Base-by-base conservation (phyloP, 2,888 invertebrate genomes). In the Pachycephus smyrnensis region DNA sequence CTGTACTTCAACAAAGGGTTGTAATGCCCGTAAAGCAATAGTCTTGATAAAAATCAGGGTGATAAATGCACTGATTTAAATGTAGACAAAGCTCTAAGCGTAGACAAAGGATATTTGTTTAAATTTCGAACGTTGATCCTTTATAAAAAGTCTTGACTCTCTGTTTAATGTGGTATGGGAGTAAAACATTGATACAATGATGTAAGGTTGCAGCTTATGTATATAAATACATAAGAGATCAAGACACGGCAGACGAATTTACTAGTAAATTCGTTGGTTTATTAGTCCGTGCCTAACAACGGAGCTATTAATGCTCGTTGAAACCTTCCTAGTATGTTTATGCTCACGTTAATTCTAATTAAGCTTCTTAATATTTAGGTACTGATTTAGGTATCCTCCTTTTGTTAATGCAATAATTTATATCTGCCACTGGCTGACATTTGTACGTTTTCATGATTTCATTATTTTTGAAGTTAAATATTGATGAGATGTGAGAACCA, bases 1-100 rank as follows among this genome's bases (percentile, higher is more conserved):
- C 95, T 98, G 0, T 98, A 96, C 91, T 98, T 97, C 92, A 98
- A 98, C 92, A 98, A 98, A 91, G 98, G 98, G 36, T 92, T 97
- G 86, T 97, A 95, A 95, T 77, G 4, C 32, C 31, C 31, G 31
- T 23, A 23, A 55, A 55, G 55, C 55, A 55, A 55, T 55, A 55
- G 55, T 55, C 55, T 55, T 55, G 23, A 55, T 55, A 55, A 55
- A 55, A 55, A 23, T 55, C 23, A 23, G 2, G 55, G 55, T 23
- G 23, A 6, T 9, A 55, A 55, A 55, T 23, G 9, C 55, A 55
- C 55, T 9, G 55, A 55, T 55, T 55, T 55, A 55, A 55, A 55
- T 55, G 55, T 55, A 55, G 55, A 55, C 23, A 55, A 55, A 55
- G 55, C 23, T 23, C 55, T 55, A 23, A 55, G 23, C 23, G 55